A percentile compares a stretch with the other conserved stretches of the same genome.
Evolutionary conservation across 2,797 vertebrate genomes (phyloP).

Genomic region (Cynopterus sphinx): DNA sequence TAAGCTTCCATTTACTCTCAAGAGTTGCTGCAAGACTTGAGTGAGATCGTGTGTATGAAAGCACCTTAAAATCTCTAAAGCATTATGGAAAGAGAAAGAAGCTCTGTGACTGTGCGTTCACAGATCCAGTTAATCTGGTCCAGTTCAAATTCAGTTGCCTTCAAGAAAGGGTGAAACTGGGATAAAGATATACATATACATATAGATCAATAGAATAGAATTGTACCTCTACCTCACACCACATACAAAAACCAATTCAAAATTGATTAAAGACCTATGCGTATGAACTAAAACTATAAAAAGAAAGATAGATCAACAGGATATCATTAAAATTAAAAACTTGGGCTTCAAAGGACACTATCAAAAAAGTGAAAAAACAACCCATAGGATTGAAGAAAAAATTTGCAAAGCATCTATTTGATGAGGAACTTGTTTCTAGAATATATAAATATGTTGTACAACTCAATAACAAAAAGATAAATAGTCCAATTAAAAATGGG

Average conservation of each 20-base stretch:
- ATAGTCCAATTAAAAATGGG: background rate
- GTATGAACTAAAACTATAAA: background rate
- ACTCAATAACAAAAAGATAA: background rate
- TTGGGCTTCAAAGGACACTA: background rate
- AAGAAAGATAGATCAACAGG: background rate
- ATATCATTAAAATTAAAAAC: conserved; percentile 8
- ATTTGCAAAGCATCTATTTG: background rate
- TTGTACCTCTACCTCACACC: background rate
- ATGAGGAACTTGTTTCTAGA: background rate
- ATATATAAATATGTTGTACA: background rate
- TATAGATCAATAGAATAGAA: background rate
- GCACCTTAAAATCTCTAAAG: background rate
- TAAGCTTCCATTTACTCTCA: background rate
- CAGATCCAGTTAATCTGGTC: background rate
- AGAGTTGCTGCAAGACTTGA: background rate
- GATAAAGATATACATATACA: background rate
- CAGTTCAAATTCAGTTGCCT: background rate
- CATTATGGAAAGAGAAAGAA: background rate
- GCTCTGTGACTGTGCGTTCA: background rate
- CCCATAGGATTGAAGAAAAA: background rate
- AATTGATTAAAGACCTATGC: background rate
- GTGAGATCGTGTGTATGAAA: background rate
- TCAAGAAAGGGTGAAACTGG: background rate
- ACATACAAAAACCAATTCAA: background rate
- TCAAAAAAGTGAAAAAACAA: background rate